phyloP scores from a whole-genome alignment of 2,113 vertebrate genomes.

The Myiagra hebetior region DNA sequence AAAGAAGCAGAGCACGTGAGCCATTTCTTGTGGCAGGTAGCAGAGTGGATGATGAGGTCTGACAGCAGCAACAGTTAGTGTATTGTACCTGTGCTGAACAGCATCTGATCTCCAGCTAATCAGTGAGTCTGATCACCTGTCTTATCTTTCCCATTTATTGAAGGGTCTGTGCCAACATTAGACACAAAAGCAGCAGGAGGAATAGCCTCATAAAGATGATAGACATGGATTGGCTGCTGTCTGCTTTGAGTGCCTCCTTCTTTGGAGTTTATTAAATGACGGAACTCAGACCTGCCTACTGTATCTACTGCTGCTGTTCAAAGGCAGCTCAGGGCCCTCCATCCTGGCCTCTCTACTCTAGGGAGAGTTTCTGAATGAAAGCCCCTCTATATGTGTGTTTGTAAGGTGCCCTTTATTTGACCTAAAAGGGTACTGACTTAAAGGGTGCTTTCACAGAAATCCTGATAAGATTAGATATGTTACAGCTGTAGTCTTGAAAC shows the following conservation, averaged over 20 bases:
- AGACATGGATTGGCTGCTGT: not conserved
- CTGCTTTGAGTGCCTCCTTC: conserved; percentile 36
- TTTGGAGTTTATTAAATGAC: not conserved
- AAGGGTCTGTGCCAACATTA: not conserved
- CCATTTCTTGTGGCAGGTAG: not conserved
- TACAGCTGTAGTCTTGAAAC: conserved; percentile 16
- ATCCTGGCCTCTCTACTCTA: not conserved
- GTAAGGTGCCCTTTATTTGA: conserved; percentile 50
- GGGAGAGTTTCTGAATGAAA: conserved; percentile 32
- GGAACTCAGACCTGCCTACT: not conserved
- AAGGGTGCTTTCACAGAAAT: conserved; percentile 49
- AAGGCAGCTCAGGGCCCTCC: not conserved
- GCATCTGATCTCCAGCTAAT: not conserved
- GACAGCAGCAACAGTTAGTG: not conserved
- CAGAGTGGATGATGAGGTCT: not conserved
- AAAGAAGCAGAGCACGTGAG: not conserved
- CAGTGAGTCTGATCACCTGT: not conserved
- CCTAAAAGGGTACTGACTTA: conserved; percentile 13
- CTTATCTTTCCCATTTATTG: not conserved
- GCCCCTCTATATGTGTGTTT: conserved; percentile 31
- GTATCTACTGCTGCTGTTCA: conserved; percentile 4
- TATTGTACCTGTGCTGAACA: not conserved
- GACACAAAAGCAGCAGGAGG: not conserved
- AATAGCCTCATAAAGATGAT: not conserved
- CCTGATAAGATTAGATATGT: conserved; percentile 55